Conservation (phyloP, 2,797 vertebrate species). For the Spea hammondii region DNA sequence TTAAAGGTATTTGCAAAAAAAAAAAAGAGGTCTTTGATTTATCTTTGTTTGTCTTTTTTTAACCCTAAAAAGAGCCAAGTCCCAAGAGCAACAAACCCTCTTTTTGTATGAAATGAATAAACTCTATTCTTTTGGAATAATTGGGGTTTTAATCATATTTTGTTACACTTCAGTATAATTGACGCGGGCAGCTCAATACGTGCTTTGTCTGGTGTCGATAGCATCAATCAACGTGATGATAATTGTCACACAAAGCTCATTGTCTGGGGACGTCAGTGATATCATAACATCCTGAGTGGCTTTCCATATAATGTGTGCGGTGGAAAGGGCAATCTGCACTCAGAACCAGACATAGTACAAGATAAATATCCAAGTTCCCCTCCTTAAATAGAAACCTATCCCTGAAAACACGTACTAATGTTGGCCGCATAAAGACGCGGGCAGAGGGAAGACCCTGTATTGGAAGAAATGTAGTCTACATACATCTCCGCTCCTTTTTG, state of each 20-base stretch:
- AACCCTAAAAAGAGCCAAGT: neutral
- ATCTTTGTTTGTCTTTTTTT: neutral
- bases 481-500: too few species aligned
- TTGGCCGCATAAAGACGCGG: too few species aligned
- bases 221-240: neutral
- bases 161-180: neutral
- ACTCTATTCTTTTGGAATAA: neutral
- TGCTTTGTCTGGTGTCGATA: too few species aligned
- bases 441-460: too few species aligned
- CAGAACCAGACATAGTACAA: too few species aligned
- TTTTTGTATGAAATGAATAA: neutral
- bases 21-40: neutral
- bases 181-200: neutral
- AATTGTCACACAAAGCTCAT: neutral
- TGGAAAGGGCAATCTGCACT: too few species aligned
- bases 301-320: too few species aligned
- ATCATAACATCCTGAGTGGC: too few species aligned
- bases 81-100: neutral
- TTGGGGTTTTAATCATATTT: neutral
- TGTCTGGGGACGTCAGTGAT: neutral
- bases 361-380: too few species aligned
- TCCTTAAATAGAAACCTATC: too few species aligned
- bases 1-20: conserved; percentile 14
- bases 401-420: too few species aligned
- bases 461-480: too few species aligned